Percentiles rank a stretch among this genome's conserved stretches.
Conservation (phyloP, 2,888 invertebrate genomes). For the Amiota communis region DNA sequence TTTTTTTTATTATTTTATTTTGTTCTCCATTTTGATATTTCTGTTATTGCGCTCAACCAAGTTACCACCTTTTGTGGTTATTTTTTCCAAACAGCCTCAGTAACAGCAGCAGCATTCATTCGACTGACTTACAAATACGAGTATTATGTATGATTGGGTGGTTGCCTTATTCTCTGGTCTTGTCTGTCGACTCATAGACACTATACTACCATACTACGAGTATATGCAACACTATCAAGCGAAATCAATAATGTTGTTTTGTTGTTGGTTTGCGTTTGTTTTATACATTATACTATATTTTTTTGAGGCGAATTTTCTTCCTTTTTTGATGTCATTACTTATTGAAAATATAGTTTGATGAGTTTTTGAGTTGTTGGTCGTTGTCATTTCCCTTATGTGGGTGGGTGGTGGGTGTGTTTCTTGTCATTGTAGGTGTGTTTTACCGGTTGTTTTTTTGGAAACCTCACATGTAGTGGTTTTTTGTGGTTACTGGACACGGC, state of each 20-base stretch:
- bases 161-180: too few relatives aligned
- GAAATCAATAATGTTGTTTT: slow-evolving; percentile 59
- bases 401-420: not conserved
- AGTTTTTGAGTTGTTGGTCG: slow-evolving; percentile 46
- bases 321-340: slow-evolving; percentile 55
- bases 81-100: slow-evolving; percentile 4
- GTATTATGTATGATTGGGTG: too few relatives aligned
- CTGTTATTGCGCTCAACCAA: not conserved
- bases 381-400: not conserved
- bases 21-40: not conserved
- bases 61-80: slow-evolving; percentile 30
- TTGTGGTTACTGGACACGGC: not conserved
- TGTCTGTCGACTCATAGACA: not conserved
- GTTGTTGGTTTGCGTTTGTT: not conserved
- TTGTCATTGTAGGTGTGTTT: not conserved
- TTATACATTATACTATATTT: too few relatives aligned
- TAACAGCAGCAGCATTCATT: slow-evolving; percentile 25
- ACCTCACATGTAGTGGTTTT: not conserved
- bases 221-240: not conserved
- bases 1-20: not conserved
- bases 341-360: slow-evolving; percentile 67
- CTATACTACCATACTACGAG: not conserved
- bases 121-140: slow-evolving; percentile 47
- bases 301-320: too few relatives aligned
- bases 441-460: not conserved